These are phyloP conservation scores for Panurus biarmicus DNA, from an alignment of 2,113 vertebrate species.

Conservation along the genomic window DNA sequence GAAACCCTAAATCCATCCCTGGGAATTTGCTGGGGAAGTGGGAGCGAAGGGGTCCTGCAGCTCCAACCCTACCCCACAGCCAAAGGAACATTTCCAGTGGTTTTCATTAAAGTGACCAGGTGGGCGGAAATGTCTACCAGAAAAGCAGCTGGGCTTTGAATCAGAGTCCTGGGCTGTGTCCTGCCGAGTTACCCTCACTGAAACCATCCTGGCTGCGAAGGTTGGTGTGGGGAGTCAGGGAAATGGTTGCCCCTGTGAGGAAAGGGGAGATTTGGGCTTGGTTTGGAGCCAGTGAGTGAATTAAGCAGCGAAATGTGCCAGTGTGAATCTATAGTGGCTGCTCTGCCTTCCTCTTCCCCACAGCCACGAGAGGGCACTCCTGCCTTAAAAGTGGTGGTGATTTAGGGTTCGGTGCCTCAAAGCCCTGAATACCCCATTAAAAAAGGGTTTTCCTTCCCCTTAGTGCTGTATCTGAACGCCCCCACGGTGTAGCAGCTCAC, in stretches of 20 bases:
- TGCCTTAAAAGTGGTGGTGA: neutral
- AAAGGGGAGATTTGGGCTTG: neutral
- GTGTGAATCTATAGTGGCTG: fast-evolving
- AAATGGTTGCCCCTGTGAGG: no score
- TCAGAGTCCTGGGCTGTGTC: neutral
- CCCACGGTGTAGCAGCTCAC: fast-evolving
- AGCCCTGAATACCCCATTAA: fast-evolving
- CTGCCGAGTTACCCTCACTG: fast-evolving
- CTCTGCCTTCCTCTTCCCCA: fast-evolving
- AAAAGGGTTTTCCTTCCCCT: neutral
- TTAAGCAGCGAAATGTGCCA: fast-evolving
- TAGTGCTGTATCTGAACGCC: fast-evolving
- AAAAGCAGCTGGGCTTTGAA: neutral
- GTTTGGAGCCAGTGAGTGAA: neutral
- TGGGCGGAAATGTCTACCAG: neutral
- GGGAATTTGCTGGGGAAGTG: neutral
- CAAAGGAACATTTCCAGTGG: neutral
- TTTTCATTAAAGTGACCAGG: neutral
- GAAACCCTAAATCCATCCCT: neutral
- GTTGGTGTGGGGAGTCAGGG: fast-evolving
- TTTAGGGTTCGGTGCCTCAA: neutral
- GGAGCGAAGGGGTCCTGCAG: neutral
- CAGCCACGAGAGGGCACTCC: constrained; percentile 3
- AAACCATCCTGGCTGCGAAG: neutral
- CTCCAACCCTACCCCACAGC: fast-evolving